phyloP scores from a whole-genome alignment of 1,140 invertebrate genomes.

The Cydia strobilella region DNA sequence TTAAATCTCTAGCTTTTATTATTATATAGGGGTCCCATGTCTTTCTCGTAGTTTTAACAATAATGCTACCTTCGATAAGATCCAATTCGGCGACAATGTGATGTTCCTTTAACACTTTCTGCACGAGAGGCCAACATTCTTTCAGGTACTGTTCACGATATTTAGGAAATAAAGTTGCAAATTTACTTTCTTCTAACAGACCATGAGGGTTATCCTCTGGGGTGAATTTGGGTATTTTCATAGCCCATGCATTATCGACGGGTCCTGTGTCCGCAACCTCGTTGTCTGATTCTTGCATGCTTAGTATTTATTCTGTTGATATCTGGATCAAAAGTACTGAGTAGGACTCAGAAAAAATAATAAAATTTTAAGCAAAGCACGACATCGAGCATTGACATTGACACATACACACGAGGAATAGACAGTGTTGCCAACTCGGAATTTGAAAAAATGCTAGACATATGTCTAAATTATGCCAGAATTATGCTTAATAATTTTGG shows the following conservation, averaged over 20 bases:
- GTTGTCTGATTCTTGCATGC: constrained; percentile 43
- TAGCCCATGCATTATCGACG: constrained; percentile 91
- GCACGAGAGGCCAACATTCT: constrained; percentile 97
- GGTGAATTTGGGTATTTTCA: constrained; percentile 95
- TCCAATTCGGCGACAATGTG: constrained; percentile 95
- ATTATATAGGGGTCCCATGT: constrained; percentile 99
- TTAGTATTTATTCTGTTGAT: neutral
- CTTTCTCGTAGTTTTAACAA: constrained; percentile 96
- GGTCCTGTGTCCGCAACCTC: constrained; percentile 61
- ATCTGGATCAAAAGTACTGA: neutral
- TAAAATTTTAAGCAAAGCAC: neutral
- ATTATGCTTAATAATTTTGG: no score
- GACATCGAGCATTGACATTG: neutral
- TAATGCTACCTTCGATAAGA: constrained; percentile 96
- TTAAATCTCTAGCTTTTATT: constrained; percentile 97
- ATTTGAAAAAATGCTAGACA: no score
- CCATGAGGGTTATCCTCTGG: constrained; percentile 95
- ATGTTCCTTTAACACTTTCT: constrained; percentile 90
- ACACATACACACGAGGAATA: neutral
- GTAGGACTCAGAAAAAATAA: neutral
- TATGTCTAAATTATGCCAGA: no score
- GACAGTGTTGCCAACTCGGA: no score
- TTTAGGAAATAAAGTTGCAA: constrained; percentile 87
- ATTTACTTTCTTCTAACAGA: constrained; percentile 84
- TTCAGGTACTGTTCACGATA: constrained; percentile 98